phyloP scores from a whole-genome alignment of 2,888 invertebrate genomes.

The Fissipunctia ypsillon region DNA sequence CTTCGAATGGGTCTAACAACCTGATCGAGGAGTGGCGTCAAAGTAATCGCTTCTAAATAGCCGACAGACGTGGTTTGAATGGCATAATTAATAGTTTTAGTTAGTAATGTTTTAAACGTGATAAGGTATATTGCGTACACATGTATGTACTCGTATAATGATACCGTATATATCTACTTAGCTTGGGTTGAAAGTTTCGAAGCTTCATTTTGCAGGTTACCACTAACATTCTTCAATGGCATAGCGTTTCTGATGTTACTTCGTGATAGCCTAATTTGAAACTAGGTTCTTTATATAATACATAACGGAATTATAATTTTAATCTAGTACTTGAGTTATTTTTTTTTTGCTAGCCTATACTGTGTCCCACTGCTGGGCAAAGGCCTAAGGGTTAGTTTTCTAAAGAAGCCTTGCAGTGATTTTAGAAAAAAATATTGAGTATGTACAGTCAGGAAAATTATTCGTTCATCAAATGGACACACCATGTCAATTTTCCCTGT shows the following conservation, averaged over 20 bases:
- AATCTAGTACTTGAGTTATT: no score
- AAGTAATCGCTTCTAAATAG: constrained; percentile 59
- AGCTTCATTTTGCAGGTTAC: not conserved
- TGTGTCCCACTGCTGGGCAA: no score
- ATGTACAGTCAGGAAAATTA: not conserved
- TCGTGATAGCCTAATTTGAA: not conserved
- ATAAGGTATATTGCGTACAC: not conserved
- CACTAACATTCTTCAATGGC: not conserved
- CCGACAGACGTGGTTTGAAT: constrained; percentile 49
- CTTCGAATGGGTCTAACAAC: constrained; percentile 53
- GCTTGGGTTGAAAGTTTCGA: not conserved
- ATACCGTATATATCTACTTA: not conserved
- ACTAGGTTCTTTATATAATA: not conserved
- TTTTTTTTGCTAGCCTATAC: no score
- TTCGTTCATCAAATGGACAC: not conserved
- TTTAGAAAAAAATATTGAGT: not conserved
- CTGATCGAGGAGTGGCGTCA: constrained; percentile 45
- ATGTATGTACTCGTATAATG: no score
- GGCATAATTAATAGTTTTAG: constrained; percentile 43
- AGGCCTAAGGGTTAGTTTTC: not conserved
- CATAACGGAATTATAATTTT: no score
- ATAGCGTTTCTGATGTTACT: not conserved
- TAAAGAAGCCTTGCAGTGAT: not conserved
- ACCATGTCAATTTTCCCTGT: not conserved
- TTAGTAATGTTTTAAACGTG: constrained; percentile 24